Percentiles rank a stretch among this genome's conserved stretches.
phyloP scores from a whole-genome alignment of 2,797 vertebrate species.

The Mallotus villosus region DNA sequence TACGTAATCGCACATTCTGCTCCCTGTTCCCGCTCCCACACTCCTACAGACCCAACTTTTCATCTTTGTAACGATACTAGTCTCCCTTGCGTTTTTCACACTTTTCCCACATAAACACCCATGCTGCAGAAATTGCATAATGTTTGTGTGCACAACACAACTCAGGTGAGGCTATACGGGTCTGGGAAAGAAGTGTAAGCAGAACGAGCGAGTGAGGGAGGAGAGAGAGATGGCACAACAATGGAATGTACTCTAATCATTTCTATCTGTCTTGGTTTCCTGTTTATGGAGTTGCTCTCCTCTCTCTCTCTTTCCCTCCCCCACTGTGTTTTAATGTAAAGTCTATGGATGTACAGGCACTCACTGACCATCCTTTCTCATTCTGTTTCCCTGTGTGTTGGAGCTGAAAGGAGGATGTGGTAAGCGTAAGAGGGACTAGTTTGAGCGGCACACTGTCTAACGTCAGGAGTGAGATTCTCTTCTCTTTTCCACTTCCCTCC shows the following conservation, averaged over 20 bases:
- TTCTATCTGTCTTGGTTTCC: constrained; percentile 32
- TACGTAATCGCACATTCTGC: constrained; percentile 35
- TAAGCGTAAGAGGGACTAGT: neutral
- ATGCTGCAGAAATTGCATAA: neutral
- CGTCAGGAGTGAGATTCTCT: neutral
- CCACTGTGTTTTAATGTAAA: neutral
- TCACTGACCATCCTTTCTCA: neutral
- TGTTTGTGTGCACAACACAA: neutral
- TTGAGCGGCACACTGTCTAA: neutral
- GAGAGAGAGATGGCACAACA: neutral
- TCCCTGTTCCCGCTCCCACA: neutral
- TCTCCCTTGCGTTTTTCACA: neutral
- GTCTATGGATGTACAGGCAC: neutral
- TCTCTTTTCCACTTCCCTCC: neutral
- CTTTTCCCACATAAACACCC: neutral
- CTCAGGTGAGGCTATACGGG: neutral
- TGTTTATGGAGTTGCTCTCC: constrained; percentile 27
- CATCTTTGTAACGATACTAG: neutral
- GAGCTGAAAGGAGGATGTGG: neutral
- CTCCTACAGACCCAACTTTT: neutral
- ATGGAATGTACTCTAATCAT: constrained; percentile 10
- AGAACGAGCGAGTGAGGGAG: neutral
- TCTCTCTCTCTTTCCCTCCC: neutral
- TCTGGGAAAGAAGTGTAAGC: neutral
- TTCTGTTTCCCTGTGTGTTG: neutral